Conservation (phyloP, 2,113 vertebrate species). For the Eolophus roseicapilla region DNA sequence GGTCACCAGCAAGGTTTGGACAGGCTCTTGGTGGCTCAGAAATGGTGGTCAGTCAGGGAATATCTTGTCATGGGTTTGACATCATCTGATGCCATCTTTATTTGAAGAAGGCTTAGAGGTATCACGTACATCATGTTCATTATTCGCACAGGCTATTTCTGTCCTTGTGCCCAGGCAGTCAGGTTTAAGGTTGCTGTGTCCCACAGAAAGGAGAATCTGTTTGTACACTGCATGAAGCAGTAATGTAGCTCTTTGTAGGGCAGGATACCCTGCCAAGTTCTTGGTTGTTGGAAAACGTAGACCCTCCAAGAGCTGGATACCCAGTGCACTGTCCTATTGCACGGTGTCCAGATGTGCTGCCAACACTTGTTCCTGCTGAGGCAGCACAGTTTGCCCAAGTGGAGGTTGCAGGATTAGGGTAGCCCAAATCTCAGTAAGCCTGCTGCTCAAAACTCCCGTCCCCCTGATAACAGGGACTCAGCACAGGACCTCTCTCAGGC, state of each 20-base stretch:
- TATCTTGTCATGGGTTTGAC: background rate
- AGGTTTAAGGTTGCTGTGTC: background rate
- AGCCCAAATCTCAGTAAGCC: background rate
- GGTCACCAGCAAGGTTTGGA: background rate
- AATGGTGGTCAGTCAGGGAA: background rate
- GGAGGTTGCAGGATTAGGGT: background rate
- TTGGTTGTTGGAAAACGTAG: background rate
- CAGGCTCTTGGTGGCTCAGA: background rate
- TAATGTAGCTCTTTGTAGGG: background rate
- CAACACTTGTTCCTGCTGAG: background rate
- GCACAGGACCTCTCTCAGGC: background rate
- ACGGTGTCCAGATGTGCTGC: background rate
- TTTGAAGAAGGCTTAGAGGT: background rate
- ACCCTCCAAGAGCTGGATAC: background rate
- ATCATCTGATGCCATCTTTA: background rate
- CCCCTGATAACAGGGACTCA: background rate
- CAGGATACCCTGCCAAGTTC: background rate
- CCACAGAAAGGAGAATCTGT: background rate
- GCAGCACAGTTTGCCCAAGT: background rate
- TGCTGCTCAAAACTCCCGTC: background rate
- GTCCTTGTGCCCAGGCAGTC: fast-evolving
- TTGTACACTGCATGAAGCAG: background rate
- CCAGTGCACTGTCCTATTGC: background rate
- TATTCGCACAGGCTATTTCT: background rate
- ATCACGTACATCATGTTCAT: background rate